Percentiles rank a stretch among this genome's conserved stretches.
Evolutionary conservation across 2,888 invertebrate species (phyloP).

Genomic region (Scaptomyza parva): DNA sequence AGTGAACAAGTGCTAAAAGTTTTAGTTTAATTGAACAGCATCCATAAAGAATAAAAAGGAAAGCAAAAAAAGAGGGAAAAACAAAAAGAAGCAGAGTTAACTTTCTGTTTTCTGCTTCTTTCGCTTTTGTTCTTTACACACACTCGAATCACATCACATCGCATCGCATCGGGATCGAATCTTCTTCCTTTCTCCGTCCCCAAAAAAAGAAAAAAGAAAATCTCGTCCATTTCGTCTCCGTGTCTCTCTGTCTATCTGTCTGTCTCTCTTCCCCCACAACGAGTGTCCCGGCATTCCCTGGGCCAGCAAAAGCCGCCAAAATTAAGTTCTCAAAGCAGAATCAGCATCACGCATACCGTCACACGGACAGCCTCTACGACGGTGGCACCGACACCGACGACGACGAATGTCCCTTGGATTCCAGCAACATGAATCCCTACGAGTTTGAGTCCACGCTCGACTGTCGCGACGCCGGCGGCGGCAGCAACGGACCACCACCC

Average conservation of each 20-base stretch:
- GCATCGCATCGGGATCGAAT: not conserved
- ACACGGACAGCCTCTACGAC: slow-evolving; percentile 84
- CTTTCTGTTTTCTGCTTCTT: slow-evolving; percentile 9
- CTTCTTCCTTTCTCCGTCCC: slow-evolving; percentile 1
- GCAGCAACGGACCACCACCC: slow-evolving; percentile 24
- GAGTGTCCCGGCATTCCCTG: slow-evolving; percentile 56
- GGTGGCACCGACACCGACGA: slow-evolving; percentile 84
- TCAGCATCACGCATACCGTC: slow-evolving; percentile 83
- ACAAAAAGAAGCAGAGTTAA: not conserved
- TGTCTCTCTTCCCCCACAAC: slow-evolving; percentile 45
- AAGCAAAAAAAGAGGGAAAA: not conserved
- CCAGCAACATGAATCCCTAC: slow-evolving; percentile 85
- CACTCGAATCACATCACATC: not conserved
- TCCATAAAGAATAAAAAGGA: not conserved
- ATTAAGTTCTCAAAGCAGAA: slow-evolving; percentile 84
- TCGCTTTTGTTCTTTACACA: slow-evolving; percentile 2
- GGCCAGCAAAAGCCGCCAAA: slow-evolving; percentile 80
- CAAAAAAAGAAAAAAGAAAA: no score
- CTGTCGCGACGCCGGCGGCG: slow-evolving; percentile 84
- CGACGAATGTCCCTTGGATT: slow-evolving; percentile 84
- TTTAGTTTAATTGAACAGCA: slow-evolving; percentile 2
- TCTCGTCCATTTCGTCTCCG: not conserved
- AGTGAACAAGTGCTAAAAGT: slow-evolving; percentile 21
- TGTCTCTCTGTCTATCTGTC: slow-evolving; percentile 15
- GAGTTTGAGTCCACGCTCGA: slow-evolving; percentile 85